Evolutionary conservation across 1,140 invertebrate genomes (phyloP), one percentile per base, ranked within the genome.

Genomic region (Panagrolaimus sp.): DNA sequence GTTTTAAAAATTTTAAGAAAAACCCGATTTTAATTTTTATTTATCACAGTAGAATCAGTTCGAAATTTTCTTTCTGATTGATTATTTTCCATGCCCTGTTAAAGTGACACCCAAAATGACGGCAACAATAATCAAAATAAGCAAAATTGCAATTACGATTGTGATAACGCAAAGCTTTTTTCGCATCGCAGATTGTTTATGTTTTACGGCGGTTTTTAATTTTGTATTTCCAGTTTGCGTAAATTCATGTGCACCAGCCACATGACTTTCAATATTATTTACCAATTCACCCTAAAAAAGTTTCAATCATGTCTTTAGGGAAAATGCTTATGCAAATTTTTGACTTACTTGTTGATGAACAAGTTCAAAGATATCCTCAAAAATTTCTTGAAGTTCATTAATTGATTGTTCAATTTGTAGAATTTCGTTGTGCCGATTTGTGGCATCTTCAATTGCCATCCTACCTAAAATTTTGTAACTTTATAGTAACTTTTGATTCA

Each of bases 371-470:
- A 76, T 47, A 17, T 76, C 75, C 43, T 6, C 45, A 47, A 75
- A 76, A 26, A 77, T 52, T 38, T 79, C 75, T 28, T 76, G 32
- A 17, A 76, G 63, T 47, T 76, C 76, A 12, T 15, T 58, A 17
- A 76, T 71, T 48, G 69, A 79, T 47, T 67, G 38, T 52, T 79
- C 75, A 6, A 76, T 38, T 58, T 68, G 48, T 17, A 76, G 38
- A 15, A 76, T 66, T 65, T 76, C 75, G 26, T 65, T 46, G 44
- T 76, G 75, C 12, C 75, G 45, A 43, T 63, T 55, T 14, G 77
- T 70, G 9, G 69, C 75, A 38, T 76, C 75, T 62, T 76, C 71
- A 17, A 76, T 52, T 8, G 67, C 75, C 9, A 48, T 55, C 7
- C 66, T 73, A 28, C n/a, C n/a, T n/a, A n/a, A n/a, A n/a, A n/a